Percentiles rank a stretch among this genome's conserved stretches.
Evolutionary conservation across 2,888 invertebrate genomes (phyloP).

Genomic region (Malthinus seriepunctatus): DNA sequence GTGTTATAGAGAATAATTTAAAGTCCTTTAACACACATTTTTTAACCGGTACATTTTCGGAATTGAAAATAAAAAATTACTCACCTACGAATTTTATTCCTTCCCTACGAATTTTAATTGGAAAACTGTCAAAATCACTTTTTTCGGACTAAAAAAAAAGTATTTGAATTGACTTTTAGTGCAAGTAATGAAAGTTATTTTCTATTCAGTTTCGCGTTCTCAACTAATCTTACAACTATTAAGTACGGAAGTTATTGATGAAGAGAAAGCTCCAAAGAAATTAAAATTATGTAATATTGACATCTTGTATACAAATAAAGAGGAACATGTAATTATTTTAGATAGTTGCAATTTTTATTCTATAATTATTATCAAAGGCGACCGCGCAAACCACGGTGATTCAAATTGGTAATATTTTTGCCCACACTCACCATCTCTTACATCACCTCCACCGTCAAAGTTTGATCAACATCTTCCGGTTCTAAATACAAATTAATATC

Average conservation of each 20-base stretch:
- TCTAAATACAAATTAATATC: no score
- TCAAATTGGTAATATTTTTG: no score
- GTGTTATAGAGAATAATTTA: neutral
- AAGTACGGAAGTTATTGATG: neutral
- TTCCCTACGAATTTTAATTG: neutral
- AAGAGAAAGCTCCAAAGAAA: conserved; percentile 3
- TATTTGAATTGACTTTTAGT: neutral
- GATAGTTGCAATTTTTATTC: no score
- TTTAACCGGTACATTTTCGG: neutral
- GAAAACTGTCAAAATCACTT: neutral
- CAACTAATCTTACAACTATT: neutral
- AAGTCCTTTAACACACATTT: neutral
- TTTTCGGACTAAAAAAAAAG: neutral
- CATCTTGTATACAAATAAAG: neutral
- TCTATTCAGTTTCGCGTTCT: neutral
- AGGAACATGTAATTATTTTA: no score
- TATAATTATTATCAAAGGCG: no score
- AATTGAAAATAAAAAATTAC: neutral
- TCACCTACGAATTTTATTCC: neutral
- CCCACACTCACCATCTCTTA: no score
- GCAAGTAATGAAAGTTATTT: neutral
- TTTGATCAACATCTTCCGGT: no score
- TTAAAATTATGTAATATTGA: neutral
- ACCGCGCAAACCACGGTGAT: no score
- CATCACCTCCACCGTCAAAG: no score